Base-by-base conservation (phyloP, 2,797 vertebrate species). In the Urosaurus nigricauda region DNA sequence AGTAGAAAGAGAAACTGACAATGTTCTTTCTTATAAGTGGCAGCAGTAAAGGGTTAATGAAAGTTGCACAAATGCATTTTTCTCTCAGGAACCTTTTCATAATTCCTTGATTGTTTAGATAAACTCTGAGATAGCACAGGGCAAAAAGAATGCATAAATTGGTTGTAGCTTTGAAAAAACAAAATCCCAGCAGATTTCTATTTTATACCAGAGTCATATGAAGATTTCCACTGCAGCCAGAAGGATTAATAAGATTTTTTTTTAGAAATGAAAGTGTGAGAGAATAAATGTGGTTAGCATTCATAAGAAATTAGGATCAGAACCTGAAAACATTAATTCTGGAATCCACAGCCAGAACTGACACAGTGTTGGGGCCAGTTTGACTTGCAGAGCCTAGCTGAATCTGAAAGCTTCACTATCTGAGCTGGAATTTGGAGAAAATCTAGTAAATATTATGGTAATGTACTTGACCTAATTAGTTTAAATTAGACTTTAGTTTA, bases 41-140 rank as follows among this genome's bases (percentile, higher is more conserved):
- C 1, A 1, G 84, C 68, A 5, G 56, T 70, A 85, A 91, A 88
- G 89, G 47, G 87, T 93, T 93, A 95, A 95, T 88, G 19, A 87
- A 51, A 5, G 60, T 12, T 56, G 86, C 32, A 81, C 85, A 80
- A 60, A 24, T 88, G 85, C 83, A 0, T 84, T 85, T 93, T 90
- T 32, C 21, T 84, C 85, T 40, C 37, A 32, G 83, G 40, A 85
- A 53, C 17, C 3, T 12, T 89, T 90, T 88, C 12, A 56, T 93
- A 88, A 93, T 84, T 80, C 68, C 87, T 58, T 79, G 84, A 60
- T 29, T 92, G 12, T 79, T 0, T 84, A 94, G 83, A 65, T 4
- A n/a, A 73, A 88, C 24, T 88, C 88, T 35, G n/a, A 40, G 90
- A 47, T 43, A 8, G 37, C 71, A 74, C 24, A 63, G 65, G 65